Evolutionary conservation across 2,797 vertebrate species (phyloP).

Genomic region (Microchirus variegatus): DNA sequence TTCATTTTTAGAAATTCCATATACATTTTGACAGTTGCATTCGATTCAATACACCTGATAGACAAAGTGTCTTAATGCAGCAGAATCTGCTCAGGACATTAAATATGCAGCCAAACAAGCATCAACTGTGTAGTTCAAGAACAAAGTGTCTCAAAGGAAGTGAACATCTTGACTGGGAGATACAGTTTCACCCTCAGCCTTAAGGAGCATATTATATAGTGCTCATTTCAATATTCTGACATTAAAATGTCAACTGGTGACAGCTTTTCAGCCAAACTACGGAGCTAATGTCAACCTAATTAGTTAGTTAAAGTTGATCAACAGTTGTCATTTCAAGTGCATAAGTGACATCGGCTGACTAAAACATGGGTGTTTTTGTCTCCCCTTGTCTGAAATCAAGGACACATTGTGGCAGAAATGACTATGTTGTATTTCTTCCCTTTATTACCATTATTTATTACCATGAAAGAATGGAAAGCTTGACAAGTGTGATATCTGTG

Average conservation of each 20-base stretch:
- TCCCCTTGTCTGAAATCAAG: not conserved
- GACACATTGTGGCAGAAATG: not conserved
- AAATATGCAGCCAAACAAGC: not conserved
- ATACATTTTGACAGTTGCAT: too few relatives aligned
- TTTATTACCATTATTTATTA: not conserved
- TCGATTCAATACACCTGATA: too few relatives aligned
- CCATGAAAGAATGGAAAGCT: not conserved
- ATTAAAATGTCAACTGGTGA: not conserved
- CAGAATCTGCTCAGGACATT: too few relatives aligned
- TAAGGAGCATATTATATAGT: not conserved
- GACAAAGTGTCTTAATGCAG: too few relatives aligned
- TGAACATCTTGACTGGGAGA: too few relatives aligned
- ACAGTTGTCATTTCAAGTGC: not conserved
- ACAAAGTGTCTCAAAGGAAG: not conserved
- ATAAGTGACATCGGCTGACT: not conserved
- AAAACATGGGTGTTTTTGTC: not conserved
- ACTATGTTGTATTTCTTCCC: not conserved
- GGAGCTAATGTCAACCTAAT: not conserved
- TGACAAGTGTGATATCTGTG: not conserved
- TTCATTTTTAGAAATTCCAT: too few relatives aligned
- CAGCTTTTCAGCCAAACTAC: not conserved
- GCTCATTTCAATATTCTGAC: not conserved
- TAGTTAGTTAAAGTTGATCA: not conserved
- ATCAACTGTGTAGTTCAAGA: not conserved
- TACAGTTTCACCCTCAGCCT: too few relatives aligned